These are phyloP conservation scores for Sipha maydis DNA, from an alignment of 2,888 invertebrate species.

Conservation along the genomic window DNA sequence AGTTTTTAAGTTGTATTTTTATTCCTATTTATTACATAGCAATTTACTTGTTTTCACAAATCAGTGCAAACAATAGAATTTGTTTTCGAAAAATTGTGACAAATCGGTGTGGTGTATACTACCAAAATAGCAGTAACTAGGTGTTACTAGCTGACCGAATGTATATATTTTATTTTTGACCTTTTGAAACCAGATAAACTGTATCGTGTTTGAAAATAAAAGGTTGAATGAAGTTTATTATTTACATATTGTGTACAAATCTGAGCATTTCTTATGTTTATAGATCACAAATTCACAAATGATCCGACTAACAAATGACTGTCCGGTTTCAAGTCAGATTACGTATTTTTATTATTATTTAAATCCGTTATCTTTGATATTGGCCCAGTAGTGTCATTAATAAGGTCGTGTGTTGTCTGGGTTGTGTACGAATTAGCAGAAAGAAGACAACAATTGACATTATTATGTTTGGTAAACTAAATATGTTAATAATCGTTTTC, in stretches of 20 bases:
- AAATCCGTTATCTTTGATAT: not conserved
- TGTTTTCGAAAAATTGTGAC: too few relatives aligned
- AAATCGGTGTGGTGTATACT: too few relatives aligned
- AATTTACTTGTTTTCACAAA: too few relatives aligned
- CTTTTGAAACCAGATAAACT: not conserved
- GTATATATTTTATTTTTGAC: not conserved
- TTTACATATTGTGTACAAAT: conserved; percentile 19
- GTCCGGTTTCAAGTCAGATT: not conserved
- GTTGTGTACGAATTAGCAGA: not conserved
- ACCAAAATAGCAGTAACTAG: too few relatives aligned
- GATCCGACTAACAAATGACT: not conserved
- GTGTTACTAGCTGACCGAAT: not conserved
- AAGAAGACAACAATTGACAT: not conserved
- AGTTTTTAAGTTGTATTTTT: too few relatives aligned
- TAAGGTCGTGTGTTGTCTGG: not conserved
- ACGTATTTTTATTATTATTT: not conserved
- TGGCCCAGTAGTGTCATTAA: not conserved
- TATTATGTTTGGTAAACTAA: not conserved
- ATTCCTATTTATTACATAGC: too few relatives aligned
- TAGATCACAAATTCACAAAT: not conserved
- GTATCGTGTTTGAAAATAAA: not conserved
- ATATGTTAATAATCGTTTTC: not conserved
- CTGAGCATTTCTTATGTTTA: not conserved
- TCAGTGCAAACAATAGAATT: too few relatives aligned
- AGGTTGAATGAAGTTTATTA: conserved; percentile 20